Percentiles rank a stretch among this genome's conserved stretches.
These are phyloP conservation scores for Melinaea marsaeus DNA, from an alignment of 2,888 invertebrate species.

Conservation along the genomic window DNA sequence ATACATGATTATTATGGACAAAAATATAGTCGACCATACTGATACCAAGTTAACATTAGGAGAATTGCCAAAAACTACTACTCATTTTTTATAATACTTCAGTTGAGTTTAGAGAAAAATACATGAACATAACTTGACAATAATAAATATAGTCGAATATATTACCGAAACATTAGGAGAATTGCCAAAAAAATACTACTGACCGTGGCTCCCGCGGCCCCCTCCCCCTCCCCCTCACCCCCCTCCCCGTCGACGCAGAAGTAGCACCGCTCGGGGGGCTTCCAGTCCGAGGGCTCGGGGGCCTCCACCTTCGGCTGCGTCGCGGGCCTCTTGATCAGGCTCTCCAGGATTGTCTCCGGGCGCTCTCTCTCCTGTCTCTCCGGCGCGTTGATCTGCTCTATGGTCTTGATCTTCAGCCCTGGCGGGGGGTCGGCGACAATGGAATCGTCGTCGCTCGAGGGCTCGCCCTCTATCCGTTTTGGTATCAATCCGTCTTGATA, in stretches of 20 bases:
- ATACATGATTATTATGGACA: too few relatives aligned
- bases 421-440: slow-evolving; percentile 71
- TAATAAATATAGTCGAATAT: too few relatives aligned
- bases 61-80: too few relatives aligned
- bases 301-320: slow-evolving; percentile 68
- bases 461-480: slow-evolving; percentile 63
- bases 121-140: neutral
- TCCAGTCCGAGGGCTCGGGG: slow-evolving; percentile 83
- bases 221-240: slow-evolving; percentile 41
- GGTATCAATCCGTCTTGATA: slow-evolving; percentile 87
- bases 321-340: slow-evolving; percentile 70
- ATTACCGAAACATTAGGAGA: too few relatives aligned
- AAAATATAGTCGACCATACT: too few relatives aligned
- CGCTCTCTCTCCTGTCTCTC: slow-evolving; percentile 54
- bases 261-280: slow-evolving; percentile 89
- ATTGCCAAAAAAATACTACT: slow-evolving; percentile 30
- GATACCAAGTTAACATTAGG: too few relatives aligned
- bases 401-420: slow-evolving; percentile 73
- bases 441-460: slow-evolving; percentile 69
- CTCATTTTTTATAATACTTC: too few relatives aligned
- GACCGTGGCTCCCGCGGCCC: slow-evolving; percentile 46
- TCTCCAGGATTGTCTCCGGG: slow-evolving; percentile 75
- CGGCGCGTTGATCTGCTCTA: slow-evolving; percentile 73
- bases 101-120: too few relatives aligned
- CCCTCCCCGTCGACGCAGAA: slow-evolving; percentile 81